These are phyloP conservation scores for Helogale parvula DNA, from an alignment of 2,113 vertebrate species.

Conservation along the genomic window DNA sequence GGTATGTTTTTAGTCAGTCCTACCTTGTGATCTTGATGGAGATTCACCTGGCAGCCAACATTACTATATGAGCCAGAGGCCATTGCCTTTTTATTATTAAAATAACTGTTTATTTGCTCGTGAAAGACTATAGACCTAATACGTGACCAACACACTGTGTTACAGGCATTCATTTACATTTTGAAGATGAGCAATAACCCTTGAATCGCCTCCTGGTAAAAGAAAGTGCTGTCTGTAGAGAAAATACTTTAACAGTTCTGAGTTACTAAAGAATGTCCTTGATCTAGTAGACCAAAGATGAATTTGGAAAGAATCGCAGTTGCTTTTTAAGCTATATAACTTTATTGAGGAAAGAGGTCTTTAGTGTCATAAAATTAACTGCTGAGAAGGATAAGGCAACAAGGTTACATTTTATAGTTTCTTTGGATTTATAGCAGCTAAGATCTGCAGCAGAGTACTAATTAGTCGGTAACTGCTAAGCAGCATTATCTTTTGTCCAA, in stretches of 20 bases:
- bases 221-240: not conserved
- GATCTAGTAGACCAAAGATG: not conserved
- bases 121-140: not conserved
- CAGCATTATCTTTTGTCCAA: not conserved
- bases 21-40: not conserved
- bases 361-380: slow-evolving; percentile 43
- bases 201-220: not conserved
- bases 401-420: not conserved
- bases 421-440: not conserved
- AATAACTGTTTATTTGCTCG: not conserved
- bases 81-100: not conserved
- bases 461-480: not conserved
- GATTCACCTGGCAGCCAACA: not conserved
- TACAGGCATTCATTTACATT: not conserved
- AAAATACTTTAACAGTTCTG: not conserved
- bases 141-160: not conserved
- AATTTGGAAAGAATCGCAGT: not conserved
- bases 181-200: not conserved
- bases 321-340: slow-evolving; percentile 18
- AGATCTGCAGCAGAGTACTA: not conserved
- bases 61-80: not conserved
- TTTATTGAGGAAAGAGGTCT: not conserved
- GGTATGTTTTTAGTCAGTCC: not conserved
- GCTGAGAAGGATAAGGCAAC: not conserved
- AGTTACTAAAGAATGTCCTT: not conserved